Conservation (phyloP, 1,140 invertebrate species). For the Aporrectodea caliginosa region DNA sequence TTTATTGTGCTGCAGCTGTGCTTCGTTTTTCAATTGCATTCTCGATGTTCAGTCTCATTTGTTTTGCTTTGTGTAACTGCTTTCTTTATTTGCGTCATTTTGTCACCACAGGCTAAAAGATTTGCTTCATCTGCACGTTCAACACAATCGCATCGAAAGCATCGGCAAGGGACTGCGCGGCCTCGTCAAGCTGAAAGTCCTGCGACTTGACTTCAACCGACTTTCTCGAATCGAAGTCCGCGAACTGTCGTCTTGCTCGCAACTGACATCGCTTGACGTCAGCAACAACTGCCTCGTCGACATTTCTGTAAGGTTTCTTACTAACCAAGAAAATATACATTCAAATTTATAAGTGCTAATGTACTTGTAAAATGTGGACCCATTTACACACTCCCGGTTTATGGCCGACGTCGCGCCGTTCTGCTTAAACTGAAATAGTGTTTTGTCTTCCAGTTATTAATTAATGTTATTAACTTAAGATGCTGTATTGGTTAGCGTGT, state of each 20-base stretch:
- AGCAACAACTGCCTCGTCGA: slow-evolving; percentile 49
- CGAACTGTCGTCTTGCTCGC: slow-evolving; percentile 47
- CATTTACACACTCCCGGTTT: too few relatives aligned
- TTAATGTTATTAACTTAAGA: too few relatives aligned
- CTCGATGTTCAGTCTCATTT: too few relatives aligned
- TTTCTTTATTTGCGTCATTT: background rate
- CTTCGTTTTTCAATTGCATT: too few relatives aligned
- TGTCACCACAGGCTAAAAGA: slow-evolving; percentile 17
- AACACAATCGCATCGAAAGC: slow-evolving; percentile 8
- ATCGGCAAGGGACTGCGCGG: slow-evolving; percentile 38
- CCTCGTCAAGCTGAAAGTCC: slow-evolving; percentile 44
- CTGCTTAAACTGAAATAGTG: too few relatives aligned
- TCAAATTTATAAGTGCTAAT: too few relatives aligned
- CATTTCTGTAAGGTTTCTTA: slow-evolving; percentile 47
- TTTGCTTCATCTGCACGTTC: background rate
- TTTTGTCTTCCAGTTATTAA: too few relatives aligned
- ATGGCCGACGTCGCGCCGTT: too few relatives aligned
- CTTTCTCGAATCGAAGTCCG: slow-evolving; percentile 42
- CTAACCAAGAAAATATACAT: too few relatives aligned
- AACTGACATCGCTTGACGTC: slow-evolving; percentile 47
- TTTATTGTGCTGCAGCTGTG: too few relatives aligned
- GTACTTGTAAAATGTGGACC: too few relatives aligned
- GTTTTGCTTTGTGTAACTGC: background rate
- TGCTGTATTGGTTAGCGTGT: too few relatives aligned
- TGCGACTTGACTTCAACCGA: slow-evolving; percentile 49